Conservation (phyloP, 2,113 vertebrate species). For the Apus apus region DNA sequence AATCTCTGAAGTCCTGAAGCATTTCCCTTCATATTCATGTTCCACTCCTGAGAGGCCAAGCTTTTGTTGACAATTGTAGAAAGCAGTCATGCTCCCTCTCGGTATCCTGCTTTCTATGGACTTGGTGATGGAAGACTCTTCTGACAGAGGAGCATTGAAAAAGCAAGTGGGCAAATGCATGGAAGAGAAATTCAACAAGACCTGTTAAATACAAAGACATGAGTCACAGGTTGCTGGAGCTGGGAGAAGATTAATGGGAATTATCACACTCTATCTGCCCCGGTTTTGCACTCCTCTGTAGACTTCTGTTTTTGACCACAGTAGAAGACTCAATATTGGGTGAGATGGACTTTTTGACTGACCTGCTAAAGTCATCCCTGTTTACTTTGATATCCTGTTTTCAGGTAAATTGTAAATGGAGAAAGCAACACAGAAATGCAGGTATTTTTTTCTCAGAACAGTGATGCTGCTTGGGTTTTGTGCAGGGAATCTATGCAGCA, state of each 20-base stretch:
- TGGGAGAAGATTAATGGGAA: neutral
- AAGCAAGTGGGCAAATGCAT: neutral
- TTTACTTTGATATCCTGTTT: neutral
- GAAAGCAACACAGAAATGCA: neutral
- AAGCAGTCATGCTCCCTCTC: neutral
- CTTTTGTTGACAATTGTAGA: neutral
- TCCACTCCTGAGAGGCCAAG: neutral
- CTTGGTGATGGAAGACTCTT: neutral
- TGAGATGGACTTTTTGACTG: neutral
- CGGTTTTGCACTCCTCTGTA: neutral
- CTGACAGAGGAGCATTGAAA: neutral
- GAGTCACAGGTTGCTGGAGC: neutral
- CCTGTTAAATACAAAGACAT: neutral
- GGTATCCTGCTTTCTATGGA: neutral
- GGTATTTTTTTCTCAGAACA: neutral
- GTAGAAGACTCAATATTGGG: neutral
- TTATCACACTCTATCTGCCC: accelerated
- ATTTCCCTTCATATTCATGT: neutral
- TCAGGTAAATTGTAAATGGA: neutral
- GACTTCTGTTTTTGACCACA: accelerated
- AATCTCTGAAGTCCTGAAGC: neutral
- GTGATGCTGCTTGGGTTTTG: neutral
- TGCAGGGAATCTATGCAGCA: neutral
- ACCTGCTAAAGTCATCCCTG: neutral
- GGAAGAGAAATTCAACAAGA: neutral